Base-by-base conservation (phyloP, 2,888 invertebrate species). In the Lymantria dispar region DNA sequence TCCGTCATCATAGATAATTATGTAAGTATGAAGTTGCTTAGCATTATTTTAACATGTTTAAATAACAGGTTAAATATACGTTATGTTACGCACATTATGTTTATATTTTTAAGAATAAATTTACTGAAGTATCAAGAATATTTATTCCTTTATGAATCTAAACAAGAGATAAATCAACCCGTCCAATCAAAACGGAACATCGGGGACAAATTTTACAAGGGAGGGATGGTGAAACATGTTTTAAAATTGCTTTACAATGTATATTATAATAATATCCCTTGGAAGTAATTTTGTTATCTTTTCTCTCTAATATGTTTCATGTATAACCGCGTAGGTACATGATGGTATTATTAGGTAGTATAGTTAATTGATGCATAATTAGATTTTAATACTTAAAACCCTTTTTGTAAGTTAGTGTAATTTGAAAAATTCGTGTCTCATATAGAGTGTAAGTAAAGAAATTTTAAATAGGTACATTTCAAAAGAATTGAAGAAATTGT, bases 121-220 rank as follows among this genome's bases (percentile, higher is more conserved):
- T 2, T 38, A 46, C 13, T 36, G 15, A 82, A 83, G 80, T 74
- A 85, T 85, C 86, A 87, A 87, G 59, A 69, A 64, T 53, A 58
- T 61, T 58, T 70, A 70, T 70, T 76, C 79, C 64, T 64, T 51
- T 64, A 72, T 66, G 59, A 55, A 63, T 65, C 80, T 81, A 85
- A 86, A 88, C 84, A 86, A 83, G 84, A 84, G 80, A 90, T 90
- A 90, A 90, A 89, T 90, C 90, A 87, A 83, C 79, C 78, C 79
- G 83, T 85, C 86, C 80, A 86, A 90, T 90, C 89, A 89, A 88
- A 90, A 88, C 77, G 83, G 87, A 83, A 85, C 87, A 89, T 87
- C 78, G 78, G 81, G 80, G 88, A 87, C 87, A 88, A 87, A 89
- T 87, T 88, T 84, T 79, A 80, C 79, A 76, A 69, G 68, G 83